phyloP scores from a whole-genome alignment of 2,113 vertebrate genomes.

The Aegithalos caudatus region DNA sequence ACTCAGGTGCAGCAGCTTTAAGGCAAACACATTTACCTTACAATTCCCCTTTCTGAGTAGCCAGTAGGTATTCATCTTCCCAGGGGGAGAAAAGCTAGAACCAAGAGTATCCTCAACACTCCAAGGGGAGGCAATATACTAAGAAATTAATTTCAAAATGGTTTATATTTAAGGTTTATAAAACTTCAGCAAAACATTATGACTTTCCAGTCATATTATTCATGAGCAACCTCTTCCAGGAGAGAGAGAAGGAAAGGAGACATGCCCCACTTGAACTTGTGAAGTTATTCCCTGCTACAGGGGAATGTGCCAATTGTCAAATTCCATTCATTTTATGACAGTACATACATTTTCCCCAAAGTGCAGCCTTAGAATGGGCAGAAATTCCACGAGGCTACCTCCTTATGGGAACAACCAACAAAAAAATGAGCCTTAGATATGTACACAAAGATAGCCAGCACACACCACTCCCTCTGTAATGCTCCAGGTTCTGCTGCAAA shows the following conservation, averaged over 20 bases:
- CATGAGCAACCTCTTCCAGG: neutral
- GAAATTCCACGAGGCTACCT: neutral
- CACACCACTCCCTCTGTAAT: rapidly evolving
- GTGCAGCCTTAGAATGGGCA: neutral
- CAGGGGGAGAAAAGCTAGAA: neutral
- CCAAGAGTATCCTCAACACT: neutral
- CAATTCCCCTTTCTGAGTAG: neutral
- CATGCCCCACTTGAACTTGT: rapidly evolving
- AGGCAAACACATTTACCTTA: neutral
- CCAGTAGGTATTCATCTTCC: neutral
- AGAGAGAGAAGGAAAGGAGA: neutral
- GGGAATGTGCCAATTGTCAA: neutral
- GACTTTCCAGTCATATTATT: neutral
- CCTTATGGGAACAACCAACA: neutral
- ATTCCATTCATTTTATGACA: neutral
- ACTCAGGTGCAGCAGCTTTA: neutral
- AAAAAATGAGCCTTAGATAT: neutral
- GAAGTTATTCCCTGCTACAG: neutral
- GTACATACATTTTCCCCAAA: neutral
- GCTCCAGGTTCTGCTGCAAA: neutral
- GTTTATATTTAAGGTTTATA: neutral
- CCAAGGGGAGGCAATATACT: neutral
- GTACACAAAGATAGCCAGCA: neutral
- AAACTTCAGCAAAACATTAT: neutral
- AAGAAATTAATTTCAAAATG: neutral